Percentiles rank a stretch among this genome's conserved stretches.
phyloP scores from a whole-genome alignment of 2,888 invertebrate genomes.

The Epiblema foenella region DNA sequence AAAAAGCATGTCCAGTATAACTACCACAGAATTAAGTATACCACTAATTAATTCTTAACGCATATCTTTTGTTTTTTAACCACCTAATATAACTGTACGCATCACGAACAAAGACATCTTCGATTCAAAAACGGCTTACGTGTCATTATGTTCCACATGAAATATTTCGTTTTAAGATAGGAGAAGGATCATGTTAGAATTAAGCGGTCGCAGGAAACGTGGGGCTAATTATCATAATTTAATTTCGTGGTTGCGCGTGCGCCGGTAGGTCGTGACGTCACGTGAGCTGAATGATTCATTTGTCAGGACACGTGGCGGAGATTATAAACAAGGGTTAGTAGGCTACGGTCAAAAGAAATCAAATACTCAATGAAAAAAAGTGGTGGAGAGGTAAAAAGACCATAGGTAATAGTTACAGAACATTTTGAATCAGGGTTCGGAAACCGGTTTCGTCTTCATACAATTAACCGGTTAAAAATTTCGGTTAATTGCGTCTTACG shows the following conservation, averaged over 20 bases:
- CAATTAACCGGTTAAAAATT: too few species aligned
- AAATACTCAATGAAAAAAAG: constrained; percentile 16
- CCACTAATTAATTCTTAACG: constrained; percentile 23
- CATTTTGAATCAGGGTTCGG: too few species aligned
- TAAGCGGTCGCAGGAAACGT: constrained; percentile 64
- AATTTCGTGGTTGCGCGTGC: constrained; percentile 77
- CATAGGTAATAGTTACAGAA: too few species aligned
- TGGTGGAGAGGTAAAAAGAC: background rate
- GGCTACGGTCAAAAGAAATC: too few species aligned
- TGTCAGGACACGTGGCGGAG: constrained; percentile 73
- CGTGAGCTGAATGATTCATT: constrained; percentile 76
- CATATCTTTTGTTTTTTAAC: constrained; percentile 18
- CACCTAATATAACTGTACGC: constrained; percentile 30
- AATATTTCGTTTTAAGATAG: background rate
- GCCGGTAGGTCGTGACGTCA: constrained; percentile 81
- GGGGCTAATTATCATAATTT: constrained; percentile 63
- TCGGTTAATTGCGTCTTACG: too few species aligned
- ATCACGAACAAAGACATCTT: constrained; percentile 28
- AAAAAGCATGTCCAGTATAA: background rate
- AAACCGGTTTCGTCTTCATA: too few species aligned
- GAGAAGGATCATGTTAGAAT: constrained; percentile 33
- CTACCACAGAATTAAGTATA: background rate
- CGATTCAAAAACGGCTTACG: background rate
- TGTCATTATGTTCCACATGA: background rate
- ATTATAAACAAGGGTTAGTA: too few species aligned